phyloP scores from a whole-genome alignment of 1,140 invertebrate genomes.

The Hycleus phaleratus region DNA sequence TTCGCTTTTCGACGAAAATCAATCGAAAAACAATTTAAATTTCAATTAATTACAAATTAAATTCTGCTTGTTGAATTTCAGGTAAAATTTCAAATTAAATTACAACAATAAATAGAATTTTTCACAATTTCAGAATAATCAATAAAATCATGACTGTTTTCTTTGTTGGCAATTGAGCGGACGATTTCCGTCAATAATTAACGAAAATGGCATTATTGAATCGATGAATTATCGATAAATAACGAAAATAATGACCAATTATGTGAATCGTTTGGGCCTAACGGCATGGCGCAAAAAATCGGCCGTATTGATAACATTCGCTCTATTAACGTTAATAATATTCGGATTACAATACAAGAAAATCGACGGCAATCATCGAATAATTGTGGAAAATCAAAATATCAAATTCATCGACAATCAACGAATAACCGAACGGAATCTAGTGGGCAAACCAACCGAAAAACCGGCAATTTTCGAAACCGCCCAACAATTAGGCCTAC shows the following conservation, averaged over 20 bases:
- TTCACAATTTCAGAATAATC: too few relatives aligned
- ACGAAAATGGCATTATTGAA: too few relatives aligned
- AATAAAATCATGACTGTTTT: too few relatives aligned
- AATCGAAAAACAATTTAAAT: too few relatives aligned
- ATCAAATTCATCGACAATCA: slow-evolving; percentile 13
- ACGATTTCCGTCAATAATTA: too few relatives aligned
- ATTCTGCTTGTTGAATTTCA: too few relatives aligned
- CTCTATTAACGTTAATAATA: slow-evolving; percentile 29
- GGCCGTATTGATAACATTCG: slow-evolving; percentile 29
- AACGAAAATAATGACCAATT: slow-evolving; percentile 29
- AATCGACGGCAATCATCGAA: slow-evolving; percentile 17
- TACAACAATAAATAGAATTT: too few relatives aligned
- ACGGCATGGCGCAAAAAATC: slow-evolving; percentile 37
- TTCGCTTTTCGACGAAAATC: too few relatives aligned
- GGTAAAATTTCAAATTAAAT: too few relatives aligned
- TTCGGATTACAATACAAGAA: slow-evolving; percentile 36
- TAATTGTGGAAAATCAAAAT: slow-evolving; percentile 12
- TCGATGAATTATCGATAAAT: not conserved
- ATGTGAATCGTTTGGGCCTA: slow-evolving; percentile 29
- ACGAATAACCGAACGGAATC: slow-evolving; percentile 9
- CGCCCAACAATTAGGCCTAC: slow-evolving; percentile 36
- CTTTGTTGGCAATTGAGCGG: too few relatives aligned
- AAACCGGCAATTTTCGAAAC: slow-evolving; percentile 20
- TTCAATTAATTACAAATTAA: too few relatives aligned
- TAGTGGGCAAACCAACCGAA: slow-evolving; percentile 8